Percentiles rank a stretch among this genome's conserved stretches.
These are phyloP conservation scores for Ploceus nigricollis DNA, from an alignment of 2,113 vertebrate genomes.

Conservation along the genomic window DNA sequence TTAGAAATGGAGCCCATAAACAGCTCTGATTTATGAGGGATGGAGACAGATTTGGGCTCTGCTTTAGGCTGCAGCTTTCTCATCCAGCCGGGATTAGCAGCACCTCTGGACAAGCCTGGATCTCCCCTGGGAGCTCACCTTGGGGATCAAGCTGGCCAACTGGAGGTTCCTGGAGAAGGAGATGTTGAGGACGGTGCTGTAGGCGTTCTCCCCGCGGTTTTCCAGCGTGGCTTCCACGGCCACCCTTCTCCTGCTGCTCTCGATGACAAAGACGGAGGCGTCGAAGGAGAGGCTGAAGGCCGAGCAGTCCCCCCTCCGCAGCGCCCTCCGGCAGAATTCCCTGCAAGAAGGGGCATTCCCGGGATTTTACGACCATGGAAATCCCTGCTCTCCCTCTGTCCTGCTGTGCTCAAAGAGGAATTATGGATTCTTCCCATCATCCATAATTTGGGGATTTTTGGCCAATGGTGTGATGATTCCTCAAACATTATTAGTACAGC, in stretches of 20 bases:
- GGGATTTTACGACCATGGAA: rapidly evolving
- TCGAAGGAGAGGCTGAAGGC: conserved; percentile 75
- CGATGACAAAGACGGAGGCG: conserved; percentile 75
- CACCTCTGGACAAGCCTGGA: not conserved
- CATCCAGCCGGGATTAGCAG: rapidly evolving
- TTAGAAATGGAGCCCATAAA: not conserved
- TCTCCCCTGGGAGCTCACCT: not conserved
- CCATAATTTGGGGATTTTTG: not conserved
- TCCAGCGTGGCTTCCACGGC: conserved; percentile 84
- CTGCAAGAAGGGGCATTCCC: conserved; percentile 41
- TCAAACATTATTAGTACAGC: rapidly evolving
- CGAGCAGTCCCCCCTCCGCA: conserved; percentile 70
- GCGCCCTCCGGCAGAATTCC: conserved; percentile 81
- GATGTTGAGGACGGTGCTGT: conserved; percentile 84
- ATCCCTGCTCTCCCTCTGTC: not conserved
- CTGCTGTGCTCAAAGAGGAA: not conserved
- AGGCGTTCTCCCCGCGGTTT: conserved; percentile 93
- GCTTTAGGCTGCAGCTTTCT: not conserved
- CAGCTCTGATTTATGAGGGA: not conserved
- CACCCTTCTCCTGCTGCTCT: conserved; percentile 83
- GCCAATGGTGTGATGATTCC: rapidly evolving
- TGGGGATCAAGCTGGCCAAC: conserved; percentile 84
- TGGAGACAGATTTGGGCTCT: not conserved
- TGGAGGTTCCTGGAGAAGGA: conserved; percentile 88
- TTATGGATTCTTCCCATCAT: rapidly evolving